Conservation (phyloP, 2,797 vertebrate genomes). For the Pachyuromys duprasi region DNA sequence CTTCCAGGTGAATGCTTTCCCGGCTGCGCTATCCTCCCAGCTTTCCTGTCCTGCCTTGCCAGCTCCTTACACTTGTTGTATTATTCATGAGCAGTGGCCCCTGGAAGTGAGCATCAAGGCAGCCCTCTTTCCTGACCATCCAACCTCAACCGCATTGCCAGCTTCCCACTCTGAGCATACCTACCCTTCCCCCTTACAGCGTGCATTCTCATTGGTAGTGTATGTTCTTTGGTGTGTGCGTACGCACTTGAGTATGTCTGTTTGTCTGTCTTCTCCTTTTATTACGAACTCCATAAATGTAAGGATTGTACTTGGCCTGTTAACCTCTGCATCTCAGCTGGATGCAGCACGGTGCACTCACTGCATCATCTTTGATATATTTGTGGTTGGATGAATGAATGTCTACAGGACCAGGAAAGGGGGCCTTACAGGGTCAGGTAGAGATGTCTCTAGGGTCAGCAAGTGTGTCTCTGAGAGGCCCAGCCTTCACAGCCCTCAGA, state of each 20-base stretch:
- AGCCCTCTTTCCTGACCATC: background rate
- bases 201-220: no score
- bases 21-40: background rate
- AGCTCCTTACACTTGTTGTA: background rate
- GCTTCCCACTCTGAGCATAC: background rate
- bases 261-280: background rate
- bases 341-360: background rate
- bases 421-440: background rate
- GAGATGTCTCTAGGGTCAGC: background rate
- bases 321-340: background rate
- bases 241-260: background rate
- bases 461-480: slow-evolving; percentile 1
- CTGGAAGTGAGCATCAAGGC: background rate
- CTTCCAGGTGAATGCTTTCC: background rate
- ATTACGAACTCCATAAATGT: background rate
- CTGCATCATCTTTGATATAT: background rate
- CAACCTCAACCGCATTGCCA: background rate
- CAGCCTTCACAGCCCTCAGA: slow-evolving; percentile 37
- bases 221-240: no score
- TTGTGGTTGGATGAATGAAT: background rate
- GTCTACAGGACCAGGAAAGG: background rate
- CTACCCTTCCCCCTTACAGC: background rate
- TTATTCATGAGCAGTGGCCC: background rate
- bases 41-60: background rate
- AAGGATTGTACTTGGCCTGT: background rate